A percentile compares a stretch with the other conserved stretches of the same genome.
Conservation (phyloP, 2,797 vertebrate species). For the Heliangelus exortis region DNA sequence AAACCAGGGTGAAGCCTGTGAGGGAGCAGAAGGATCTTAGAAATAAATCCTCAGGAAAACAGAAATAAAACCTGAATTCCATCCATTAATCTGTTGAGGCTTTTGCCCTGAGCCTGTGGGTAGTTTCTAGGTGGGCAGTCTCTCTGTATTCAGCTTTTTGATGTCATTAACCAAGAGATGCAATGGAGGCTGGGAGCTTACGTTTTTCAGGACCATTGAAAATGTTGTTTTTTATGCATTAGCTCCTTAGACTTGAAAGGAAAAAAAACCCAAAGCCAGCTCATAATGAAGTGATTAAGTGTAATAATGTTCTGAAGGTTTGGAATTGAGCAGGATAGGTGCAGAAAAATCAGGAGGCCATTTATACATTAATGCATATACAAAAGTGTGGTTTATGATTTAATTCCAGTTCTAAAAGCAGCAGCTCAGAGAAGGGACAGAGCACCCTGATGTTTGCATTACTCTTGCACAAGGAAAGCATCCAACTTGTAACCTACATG, state of each 20-base stretch:
- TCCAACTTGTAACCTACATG: not conserved
- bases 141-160: not conserved
- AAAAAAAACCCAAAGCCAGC: not conserved
- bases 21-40: not conserved
- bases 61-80: not conserved
- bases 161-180: not conserved
- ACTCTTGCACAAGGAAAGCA: not conserved
- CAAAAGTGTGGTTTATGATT: slow-evolving; percentile 17
- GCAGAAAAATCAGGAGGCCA: not conserved
- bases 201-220: not conserved
- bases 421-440: not conserved
- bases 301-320: not conserved
- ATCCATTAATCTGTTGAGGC: not conserved
- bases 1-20: not conserved
- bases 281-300: slow-evolving; percentile 38
- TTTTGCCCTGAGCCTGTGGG: not conserved
- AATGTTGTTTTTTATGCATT: not conserved
- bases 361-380: not conserved
- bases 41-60: not conserved
- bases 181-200: not conserved
- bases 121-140: not conserved
- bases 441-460: slow-evolving; percentile 18
- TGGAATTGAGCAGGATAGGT: slow-evolving; percentile 11
- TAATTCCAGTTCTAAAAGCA: slow-evolving; percentile 49
- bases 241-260: not conserved